Conservation (phyloP, 2,888 invertebrate species). For the Drosophila infuscata region DNA sequence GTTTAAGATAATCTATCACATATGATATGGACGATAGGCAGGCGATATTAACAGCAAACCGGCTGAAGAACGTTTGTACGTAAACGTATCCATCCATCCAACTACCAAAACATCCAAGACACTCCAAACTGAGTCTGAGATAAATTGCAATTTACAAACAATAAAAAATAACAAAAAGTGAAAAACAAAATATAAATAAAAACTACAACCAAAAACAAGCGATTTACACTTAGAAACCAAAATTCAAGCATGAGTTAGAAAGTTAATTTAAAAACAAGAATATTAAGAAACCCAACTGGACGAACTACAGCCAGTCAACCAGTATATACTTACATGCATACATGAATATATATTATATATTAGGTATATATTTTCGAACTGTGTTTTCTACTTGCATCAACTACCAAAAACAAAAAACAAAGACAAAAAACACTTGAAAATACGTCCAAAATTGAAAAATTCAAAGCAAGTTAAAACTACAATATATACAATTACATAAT, state of each 20-base stretch:
- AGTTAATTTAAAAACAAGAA: constrained; percentile 18
- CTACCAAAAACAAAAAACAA: constrained; percentile 42
- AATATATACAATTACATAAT: constrained; percentile 58
- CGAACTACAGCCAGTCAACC: constrained; percentile 59
- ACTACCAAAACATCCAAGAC: constrained; percentile 73
- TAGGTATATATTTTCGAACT: constrained; percentile 75
- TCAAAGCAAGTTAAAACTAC: constrained; percentile 56
- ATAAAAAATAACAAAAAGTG: constrained; percentile 44
- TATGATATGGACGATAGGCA: constrained; percentile 22
- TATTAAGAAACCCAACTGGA: constrained; percentile 52
- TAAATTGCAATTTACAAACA: constrained; percentile 77
- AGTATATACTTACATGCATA: constrained; percentile 54
- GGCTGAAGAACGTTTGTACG: constrained; percentile 75
- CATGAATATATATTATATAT: constrained; percentile 50
- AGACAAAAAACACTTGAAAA: constrained; percentile 72
- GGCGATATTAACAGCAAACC: constrained; percentile 37
- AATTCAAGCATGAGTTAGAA: constrained; percentile 34
- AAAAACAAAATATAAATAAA: constrained; percentile 20
- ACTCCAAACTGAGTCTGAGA: constrained; percentile 80
- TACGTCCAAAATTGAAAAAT: constrained; percentile 76
- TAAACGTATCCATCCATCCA: constrained; percentile 83
- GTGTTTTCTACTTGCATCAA: constrained; percentile 78
- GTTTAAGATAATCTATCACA: constrained; percentile 60
- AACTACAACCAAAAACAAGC: constrained; percentile 52
- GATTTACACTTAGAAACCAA: constrained; percentile 71